Evolutionary conservation across 2,113 vertebrate genomes (phyloP), one percentile per base, ranked within the genome.

Genomic region (Bombycilla garrulus): DNA sequence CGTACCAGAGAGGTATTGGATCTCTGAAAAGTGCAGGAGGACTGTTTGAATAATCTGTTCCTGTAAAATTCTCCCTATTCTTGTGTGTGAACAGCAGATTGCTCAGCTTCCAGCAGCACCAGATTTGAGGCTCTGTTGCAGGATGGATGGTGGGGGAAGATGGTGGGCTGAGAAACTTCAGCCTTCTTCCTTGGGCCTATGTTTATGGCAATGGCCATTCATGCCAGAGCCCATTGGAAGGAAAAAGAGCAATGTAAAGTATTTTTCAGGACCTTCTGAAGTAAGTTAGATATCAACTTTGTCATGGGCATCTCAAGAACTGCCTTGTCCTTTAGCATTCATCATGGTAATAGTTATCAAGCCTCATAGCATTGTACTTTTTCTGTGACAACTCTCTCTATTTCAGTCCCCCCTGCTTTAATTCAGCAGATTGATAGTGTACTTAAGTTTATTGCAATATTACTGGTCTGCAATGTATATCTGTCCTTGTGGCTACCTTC

Each of bases 371-470:
- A 1, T 17, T 45, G 22, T 45, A 45, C 4, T 50, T 94, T 69
- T 90, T 28, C 74, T 36, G 23, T 85, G 60, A 70, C 38, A 77
- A 16, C 12, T n/a, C 8, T 57, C 45, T 38, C 35, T 38, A 10
- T 62, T 73, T 62, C 38, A 81, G 56, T 50, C 5, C 20, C 7
- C 24, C 13, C 11, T 11, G 26, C 50, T 54, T 60, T 82, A 91
- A 80, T 91, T 80, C 76, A 82, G 35, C 42, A 93, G 79, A 92
- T 77, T 96, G 74, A 91, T 80, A 21, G 87, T 58, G 42, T 88
- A 60, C 58, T 91, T 92, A 26, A 80, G 53, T 92, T 89, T 95
- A 95, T 95, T 93, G 58, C 87, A 70, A 7, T 81, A 67, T 65
- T 66, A 70, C 91, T 88, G 64, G 79, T 73, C 76, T 92, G 45